phyloP scores from a whole-genome alignment of 2,888 invertebrate species.

The Lacanobia oleracea region DNA sequence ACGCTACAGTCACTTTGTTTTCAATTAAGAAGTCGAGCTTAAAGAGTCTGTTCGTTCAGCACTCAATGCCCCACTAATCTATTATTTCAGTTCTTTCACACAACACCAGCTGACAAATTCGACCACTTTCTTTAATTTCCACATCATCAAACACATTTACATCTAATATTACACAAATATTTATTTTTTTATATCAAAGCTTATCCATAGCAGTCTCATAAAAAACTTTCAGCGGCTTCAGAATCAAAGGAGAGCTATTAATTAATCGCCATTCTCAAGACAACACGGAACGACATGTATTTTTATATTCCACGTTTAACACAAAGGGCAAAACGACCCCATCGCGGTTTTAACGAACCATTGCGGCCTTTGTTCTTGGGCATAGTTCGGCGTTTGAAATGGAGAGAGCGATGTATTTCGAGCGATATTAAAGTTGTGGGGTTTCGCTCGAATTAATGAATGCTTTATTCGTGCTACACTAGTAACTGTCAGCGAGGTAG shows the following conservation, averaged over 20 bases:
- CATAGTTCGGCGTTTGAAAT: slow-evolving; percentile 67
- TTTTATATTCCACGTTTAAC: slow-evolving; percentile 67
- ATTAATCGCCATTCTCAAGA: slow-evolving; percentile 74
- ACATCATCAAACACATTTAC: slow-evolving; percentile 59
- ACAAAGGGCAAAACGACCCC: slow-evolving; percentile 63
- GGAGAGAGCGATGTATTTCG: slow-evolving; percentile 78
- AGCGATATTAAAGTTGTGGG: slow-evolving; percentile 74
- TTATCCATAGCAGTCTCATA: slow-evolving; percentile 60
- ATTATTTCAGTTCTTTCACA: neutral
- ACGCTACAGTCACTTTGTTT: neutral
- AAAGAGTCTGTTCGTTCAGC: neutral
- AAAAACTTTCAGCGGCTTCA: slow-evolving; percentile 63
- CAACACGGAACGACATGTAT: slow-evolving; percentile 74
- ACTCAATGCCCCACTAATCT: slow-evolving; percentile 17
- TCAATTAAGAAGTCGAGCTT: neutral
- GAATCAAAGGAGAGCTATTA: slow-evolving; percentile 68
- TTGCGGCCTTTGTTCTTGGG: slow-evolving; percentile 83
- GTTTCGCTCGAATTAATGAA: slow-evolving; percentile 83
- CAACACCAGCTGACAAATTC: slow-evolving; percentile 22
- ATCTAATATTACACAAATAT: slow-evolving; percentile 65
- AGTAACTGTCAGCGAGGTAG: slow-evolving; percentile 79
- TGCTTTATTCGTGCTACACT: slow-evolving; percentile 82
- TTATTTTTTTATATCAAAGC: slow-evolving; percentile 67
- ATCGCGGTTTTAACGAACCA: slow-evolving; percentile 83
- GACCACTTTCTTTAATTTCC: slow-evolving; percentile 42